Conservation (phyloP, 2,797 vertebrate species). For the Epinephelus awoara region DNA sequence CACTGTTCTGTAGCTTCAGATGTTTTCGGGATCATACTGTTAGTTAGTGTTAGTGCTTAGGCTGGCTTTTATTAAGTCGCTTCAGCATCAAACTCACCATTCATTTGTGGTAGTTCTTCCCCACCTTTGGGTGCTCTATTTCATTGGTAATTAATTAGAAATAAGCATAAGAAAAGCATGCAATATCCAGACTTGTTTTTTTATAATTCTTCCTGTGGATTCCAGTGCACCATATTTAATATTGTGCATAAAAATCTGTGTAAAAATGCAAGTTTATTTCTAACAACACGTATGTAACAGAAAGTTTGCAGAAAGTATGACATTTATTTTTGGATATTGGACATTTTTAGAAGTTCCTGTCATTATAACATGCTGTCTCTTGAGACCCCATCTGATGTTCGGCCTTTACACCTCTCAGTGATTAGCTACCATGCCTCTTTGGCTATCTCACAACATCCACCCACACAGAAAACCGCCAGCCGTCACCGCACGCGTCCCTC, state of each 20-base stretch:
- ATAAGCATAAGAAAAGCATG: conserved; percentile 25
- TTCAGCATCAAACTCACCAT: conserved; percentile 31
- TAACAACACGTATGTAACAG: neutral
- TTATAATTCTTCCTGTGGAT: conserved; percentile 9
- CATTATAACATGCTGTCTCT: conserved; percentile 27
- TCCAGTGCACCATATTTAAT: neutral
- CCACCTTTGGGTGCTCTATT: conserved; percentile 21
- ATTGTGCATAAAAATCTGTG: neutral
- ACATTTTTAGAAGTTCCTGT: conserved; percentile 5
- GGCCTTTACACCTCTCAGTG: conserved; percentile 45
- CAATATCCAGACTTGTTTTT: conserved; percentile 7
- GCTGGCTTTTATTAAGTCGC: conserved; percentile 52
- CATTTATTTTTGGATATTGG: neutral
- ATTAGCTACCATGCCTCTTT: conserved; percentile 61
- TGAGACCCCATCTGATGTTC: conserved; percentile 36
- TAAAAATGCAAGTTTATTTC: neutral
- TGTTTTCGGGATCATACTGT: conserved; percentile 50
- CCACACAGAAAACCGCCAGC: conserved; percentile 67
- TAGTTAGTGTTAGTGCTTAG: conserved; percentile 41
- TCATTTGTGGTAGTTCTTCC: neutral
- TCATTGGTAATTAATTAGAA: conserved; percentile 17
- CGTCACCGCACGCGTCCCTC: conserved; percentile 66
- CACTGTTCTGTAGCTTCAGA: conserved; percentile 58
- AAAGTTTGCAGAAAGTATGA: neutral
- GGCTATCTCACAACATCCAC: conserved; percentile 68